These are phyloP conservation scores for Melanchra persicariae DNA, from an alignment of 2,888 invertebrate species.

Conservation along the genomic window DNA sequence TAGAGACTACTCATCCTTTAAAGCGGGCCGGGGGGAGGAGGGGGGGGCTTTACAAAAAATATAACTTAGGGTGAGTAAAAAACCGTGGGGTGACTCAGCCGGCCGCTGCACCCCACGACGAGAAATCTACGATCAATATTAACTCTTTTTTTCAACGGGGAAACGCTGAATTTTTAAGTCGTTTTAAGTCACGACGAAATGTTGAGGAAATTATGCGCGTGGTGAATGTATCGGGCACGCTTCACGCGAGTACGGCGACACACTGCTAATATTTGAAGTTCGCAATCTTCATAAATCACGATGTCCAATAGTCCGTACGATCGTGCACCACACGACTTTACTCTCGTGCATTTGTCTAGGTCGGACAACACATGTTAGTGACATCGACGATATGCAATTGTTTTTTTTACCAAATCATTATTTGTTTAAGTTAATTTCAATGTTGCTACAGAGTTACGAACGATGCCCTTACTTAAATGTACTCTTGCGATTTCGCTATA, in stretches of 20 bases:
- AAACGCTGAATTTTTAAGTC: constrained; percentile 89
- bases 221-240: constrained; percentile 72
- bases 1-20: constrained; percentile 91
- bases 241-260: constrained; percentile 43
- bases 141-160: constrained; percentile 90
- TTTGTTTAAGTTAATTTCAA: constrained; percentile 21
- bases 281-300: constrained; percentile 78
- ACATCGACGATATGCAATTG: constrained; percentile 67
- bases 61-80: constrained; percentile 91
- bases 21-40: constrained; percentile 84
- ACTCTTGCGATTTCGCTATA: not conserved
- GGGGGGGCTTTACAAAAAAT: constrained; percentile 90
- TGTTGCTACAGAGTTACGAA: not conserved
- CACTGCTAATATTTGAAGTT: constrained; percentile 73
- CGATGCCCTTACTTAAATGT: not conserved
- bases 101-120: constrained; percentile 91
- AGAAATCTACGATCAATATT: constrained; percentile 91
- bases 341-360: constrained; percentile 84
- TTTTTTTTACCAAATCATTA: constrained; percentile 41
- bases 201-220: constrained; percentile 73
- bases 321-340: constrained; percentile 67
- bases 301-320: constrained; percentile 38
- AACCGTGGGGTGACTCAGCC: constrained; percentile 91
- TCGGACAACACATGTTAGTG: constrained; percentile 81
- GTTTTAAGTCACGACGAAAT: constrained; percentile 79